These are phyloP conservation scores for Clanis bilineata DNA, from an alignment of 2,888 invertebrate genomes.

Conservation along the genomic window DNA sequence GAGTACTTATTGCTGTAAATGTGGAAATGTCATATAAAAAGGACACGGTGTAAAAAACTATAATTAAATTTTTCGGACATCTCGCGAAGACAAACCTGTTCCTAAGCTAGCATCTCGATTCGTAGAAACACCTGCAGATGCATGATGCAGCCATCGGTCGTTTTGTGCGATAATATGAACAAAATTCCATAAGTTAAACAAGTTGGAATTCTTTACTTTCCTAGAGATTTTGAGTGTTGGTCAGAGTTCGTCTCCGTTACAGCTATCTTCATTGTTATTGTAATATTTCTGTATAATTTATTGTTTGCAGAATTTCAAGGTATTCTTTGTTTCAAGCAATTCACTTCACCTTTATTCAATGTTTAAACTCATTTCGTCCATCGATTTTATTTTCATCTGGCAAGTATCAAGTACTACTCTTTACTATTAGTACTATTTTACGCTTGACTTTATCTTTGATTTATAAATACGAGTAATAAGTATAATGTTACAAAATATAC, in stretches of 20 bases:
- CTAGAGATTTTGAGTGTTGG: not conserved
- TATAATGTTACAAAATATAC: no score
- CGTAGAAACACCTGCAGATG: slow-evolving; percentile 4
- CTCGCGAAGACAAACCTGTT: not conserved
- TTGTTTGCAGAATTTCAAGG: no score
- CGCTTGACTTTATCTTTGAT: no score
- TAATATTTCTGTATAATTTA: not conserved
- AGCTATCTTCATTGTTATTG: not conserved
- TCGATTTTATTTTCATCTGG: no score
- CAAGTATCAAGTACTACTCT: no score
- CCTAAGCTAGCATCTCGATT: slow-evolving; percentile 1
- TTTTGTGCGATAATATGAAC: not conserved
- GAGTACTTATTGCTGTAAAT: not conserved
- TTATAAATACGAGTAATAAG: no score
- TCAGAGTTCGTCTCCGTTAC: no score
- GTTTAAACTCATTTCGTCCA: no score
- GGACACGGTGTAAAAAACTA: slow-evolving; percentile 2
- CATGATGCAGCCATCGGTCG: not conserved
- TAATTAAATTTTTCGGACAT: not conserved
- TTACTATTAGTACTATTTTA: no score
- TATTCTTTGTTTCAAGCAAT: no score
- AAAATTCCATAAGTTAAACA: not conserved
- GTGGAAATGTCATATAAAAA: not conserved
- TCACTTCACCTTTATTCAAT: no score
- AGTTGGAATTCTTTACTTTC: no score